Evolutionary conservation across 2,113 vertebrate species (phyloP), one percentile per base, ranked within the genome.

Genomic region (Ciconia stormi): DNA sequence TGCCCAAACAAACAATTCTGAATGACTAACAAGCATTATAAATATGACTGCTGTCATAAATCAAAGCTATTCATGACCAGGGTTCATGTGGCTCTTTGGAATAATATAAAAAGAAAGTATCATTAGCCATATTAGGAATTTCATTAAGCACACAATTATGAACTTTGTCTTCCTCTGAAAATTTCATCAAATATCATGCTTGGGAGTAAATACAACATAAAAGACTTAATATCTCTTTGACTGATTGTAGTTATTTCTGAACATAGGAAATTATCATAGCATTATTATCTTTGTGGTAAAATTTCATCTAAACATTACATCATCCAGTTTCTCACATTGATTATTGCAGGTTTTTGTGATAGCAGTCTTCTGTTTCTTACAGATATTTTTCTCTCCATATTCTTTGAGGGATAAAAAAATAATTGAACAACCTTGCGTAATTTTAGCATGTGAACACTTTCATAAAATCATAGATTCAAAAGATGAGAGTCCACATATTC

Each of bases 1-100:
- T 94, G 87, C 90, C 82, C 93, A 96, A 96, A 93, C 79, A 97
- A 97, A 98, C 94, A 94, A 87, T 92, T 92, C 76, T 44, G 36
- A 95, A 95, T 95, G 21, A 91, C 95, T 96, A 97, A 97, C 88
- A 96, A 93, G 93, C 55, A 65, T 70, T 86, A 91, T 96, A 96
- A 97, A 94, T 93, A 95, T 88, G 90, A 84, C 47, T 89, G 50
- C 78, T 94, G 52, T 69, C 90, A 92, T 95, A 95, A 97, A 97
- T 97, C 90, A 95, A 89, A 96, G 63, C 66, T 70, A 70, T 81
- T 85, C 77, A 59, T 80, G 55, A 82, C 52, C 73, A 80, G 65
- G 73, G 63, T 93, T 81, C 82, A 83, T 53, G 63, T 5, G 38
- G 44, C 58, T 79, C 40, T 91, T 90, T 77, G 84, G 67, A 89